These are phyloP conservation scores for Girardinus metallicus DNA, from an alignment of 2,797 vertebrate species.

Conservation along the genomic window DNA sequence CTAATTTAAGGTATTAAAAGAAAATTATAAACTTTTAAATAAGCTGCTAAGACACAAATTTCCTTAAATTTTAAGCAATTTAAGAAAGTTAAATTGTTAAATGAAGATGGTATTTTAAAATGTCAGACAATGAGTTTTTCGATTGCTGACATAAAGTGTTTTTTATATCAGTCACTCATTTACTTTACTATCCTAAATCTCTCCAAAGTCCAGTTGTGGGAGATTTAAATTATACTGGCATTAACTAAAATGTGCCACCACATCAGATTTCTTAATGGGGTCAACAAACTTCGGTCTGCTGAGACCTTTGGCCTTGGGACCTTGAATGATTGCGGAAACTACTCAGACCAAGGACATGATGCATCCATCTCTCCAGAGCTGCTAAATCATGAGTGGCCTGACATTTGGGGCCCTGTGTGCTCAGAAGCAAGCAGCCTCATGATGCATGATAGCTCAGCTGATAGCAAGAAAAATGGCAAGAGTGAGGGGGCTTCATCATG, in stretches of 20 bases:
- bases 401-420: slow-evolving; percentile 41
- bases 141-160: not conserved
- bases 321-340: slow-evolving; percentile 44
- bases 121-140: not conserved
- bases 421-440: slow-evolving; percentile 32
- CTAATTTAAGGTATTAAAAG: not conserved
- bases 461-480: slow-evolving; percentile 47
- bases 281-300: slow-evolving; percentile 33
- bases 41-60: not conserved
- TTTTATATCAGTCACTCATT: not conserved
- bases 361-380: slow-evolving; percentile 59
- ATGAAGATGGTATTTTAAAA: not conserved
- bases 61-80: not conserved
- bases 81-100: not conserved
- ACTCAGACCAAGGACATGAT: slow-evolving; percentile 69
- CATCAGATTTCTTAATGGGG: slow-evolving; percentile 37
- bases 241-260: slow-evolving; percentile 24
- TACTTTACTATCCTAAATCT: not conserved
- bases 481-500: slow-evolving; percentile 37
- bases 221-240: slow-evolving; percentile 10
- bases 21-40: not conserved
- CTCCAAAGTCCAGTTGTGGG: not conserved
- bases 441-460: slow-evolving; percentile 44
- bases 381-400: slow-evolving; percentile 47
- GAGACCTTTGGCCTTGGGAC: slow-evolving; percentile 60